Conservation (phyloP, 1,140 invertebrate species). For the Caenorhabditis latens region DNA sequence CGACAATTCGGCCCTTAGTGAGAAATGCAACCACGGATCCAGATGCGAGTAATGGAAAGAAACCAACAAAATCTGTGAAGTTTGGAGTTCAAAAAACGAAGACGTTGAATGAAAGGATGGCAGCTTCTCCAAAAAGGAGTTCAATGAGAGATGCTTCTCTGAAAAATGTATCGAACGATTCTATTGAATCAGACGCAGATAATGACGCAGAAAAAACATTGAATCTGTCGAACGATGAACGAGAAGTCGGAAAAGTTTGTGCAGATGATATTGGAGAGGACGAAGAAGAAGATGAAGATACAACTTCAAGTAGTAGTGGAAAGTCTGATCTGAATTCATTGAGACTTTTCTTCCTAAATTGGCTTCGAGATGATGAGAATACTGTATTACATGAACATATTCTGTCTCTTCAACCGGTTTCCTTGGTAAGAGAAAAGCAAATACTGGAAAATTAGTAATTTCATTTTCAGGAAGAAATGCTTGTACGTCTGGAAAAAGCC, state of each 20-base stretch:
- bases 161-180: background rate
- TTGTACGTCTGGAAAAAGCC: constrained; percentile 23
- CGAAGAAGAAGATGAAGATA: background rate
- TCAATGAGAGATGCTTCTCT: background rate
- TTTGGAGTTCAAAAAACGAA: constrained; percentile 2
- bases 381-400: constrained; percentile 3
- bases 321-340: background rate
- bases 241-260: background rate
- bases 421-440: background rate
- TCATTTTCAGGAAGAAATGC: constrained; percentile 34
- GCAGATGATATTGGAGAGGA: constrained; percentile 28
- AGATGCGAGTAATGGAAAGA: background rate
- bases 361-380: constrained; percentile 11
- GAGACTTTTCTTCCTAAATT: background rate
- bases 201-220: constrained; percentile 23
- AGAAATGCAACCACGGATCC: background rate
- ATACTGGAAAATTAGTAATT: no score
- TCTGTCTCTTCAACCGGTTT: constrained; percentile 29
- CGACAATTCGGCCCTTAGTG: background rate
- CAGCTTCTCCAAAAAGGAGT: background rate
- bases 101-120: constrained; percentile 16
- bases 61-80: background rate
- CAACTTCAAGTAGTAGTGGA: background rate
- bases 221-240: constrained; percentile 27
- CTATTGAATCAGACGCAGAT: background rate